These are phyloP conservation scores for Hermetia illucens DNA, from an alignment of 1,140 invertebrate genomes.

Conservation along the genomic window DNA sequence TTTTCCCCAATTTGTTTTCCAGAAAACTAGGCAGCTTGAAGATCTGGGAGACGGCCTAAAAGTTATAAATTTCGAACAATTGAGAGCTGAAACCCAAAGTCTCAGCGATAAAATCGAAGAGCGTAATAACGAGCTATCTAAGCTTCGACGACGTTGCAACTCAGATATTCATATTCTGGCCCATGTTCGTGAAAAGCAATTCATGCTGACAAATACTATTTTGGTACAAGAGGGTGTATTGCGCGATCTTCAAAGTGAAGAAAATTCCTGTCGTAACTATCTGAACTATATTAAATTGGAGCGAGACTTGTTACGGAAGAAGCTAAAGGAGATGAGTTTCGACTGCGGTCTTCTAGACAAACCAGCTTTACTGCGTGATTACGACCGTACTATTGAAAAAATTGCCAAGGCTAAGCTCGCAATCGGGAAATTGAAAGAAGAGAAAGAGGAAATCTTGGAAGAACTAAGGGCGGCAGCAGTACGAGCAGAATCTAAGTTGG, in stretches of 20 bases:
- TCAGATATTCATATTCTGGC: conserved; percentile 12
- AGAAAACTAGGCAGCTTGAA: conserved; percentile 12
- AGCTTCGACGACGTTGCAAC: conserved; percentile 8
- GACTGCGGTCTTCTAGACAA: conserved; percentile 18
- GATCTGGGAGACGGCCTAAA: conserved; percentile 12
- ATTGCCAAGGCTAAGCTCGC: conserved; percentile 1
- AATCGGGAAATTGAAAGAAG: no score
- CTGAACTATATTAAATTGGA: conserved; percentile 4
- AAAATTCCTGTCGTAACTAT: neutral
- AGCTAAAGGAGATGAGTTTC: conserved; percentile 7
- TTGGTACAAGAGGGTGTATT: conserved; percentile 1
- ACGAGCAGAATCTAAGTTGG: no score
- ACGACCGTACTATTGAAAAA: conserved; percentile 12
- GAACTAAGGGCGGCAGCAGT: no score
- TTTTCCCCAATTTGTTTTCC: no score
- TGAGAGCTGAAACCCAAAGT: conserved; percentile 14
- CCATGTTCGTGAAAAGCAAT: conserved; percentile 16
- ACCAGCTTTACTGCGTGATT: conserved; percentile 19
- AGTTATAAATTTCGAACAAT: conserved; percentile 13
- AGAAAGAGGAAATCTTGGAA: no score
- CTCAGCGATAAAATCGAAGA: conserved; percentile 22
- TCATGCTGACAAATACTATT: conserved; percentile 5
- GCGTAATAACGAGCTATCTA: conserved; percentile 13
- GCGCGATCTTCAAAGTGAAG: neutral
- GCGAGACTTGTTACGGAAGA: neutral